These are phyloP conservation scores for Chiloscyllium punctatum DNA, from an alignment of 2,797 vertebrate genomes.

Conservation along the genomic window DNA sequence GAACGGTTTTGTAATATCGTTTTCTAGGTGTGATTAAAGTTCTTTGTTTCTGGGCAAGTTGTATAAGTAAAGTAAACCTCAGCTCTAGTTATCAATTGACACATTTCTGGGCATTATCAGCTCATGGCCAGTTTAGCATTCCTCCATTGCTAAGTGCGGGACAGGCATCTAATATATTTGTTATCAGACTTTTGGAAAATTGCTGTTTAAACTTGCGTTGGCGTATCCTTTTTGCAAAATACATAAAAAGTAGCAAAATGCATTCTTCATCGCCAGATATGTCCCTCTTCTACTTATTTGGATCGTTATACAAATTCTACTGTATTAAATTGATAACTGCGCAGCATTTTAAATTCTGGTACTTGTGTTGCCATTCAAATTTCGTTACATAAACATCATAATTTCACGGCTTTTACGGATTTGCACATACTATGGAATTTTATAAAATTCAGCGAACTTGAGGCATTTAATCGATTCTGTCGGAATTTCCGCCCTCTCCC, in stretches of 20 bases:
- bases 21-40: conserved; percentile 17
- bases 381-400: background rate
- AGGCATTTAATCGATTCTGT: no score
- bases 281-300: background rate
- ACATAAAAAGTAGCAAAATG: background rate
- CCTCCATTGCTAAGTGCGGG: background rate
- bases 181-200: background rate
- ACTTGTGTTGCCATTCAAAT: background rate
- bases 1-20: background rate
- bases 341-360: no score
- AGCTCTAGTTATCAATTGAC: conserved; percentile 1
- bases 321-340: no score
- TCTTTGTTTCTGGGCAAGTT: background rate
- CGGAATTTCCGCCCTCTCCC: background rate
- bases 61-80: background rate
- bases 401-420: background rate
- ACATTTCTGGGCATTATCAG: background rate
- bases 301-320: background rate
- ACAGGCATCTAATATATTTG: no score
- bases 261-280: background rate
- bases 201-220: background rate
- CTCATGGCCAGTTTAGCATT: background rate
- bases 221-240: background rate
- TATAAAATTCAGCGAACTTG: background rate
- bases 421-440: background rate